A percentile compares a stretch with the other conserved stretches of the same genome.
Evolutionary conservation across 2,888 invertebrate genomes (phyloP).

Genomic region (Melipona beecheii): DNA sequence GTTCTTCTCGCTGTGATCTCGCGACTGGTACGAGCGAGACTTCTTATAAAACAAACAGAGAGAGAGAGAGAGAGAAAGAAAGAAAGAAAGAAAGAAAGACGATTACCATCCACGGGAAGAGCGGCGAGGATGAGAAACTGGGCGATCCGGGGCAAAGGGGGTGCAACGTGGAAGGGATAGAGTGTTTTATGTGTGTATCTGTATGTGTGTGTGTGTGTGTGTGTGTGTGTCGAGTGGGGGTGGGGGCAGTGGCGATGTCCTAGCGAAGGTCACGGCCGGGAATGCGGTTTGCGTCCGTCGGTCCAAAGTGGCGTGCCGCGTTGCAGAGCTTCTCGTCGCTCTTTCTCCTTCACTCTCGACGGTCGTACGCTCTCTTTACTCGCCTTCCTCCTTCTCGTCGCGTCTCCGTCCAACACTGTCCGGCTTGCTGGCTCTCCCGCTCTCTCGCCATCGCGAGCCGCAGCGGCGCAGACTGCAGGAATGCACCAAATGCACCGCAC

Average conservation of each 20-base stretch:
- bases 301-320: slow-evolving; percentile 80
- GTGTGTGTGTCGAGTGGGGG: slow-evolving; percentile 71
- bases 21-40: slow-evolving; percentile 22
- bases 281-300: slow-evolving; percentile 83
- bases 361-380: slow-evolving; percentile 36
- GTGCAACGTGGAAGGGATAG: slow-evolving; percentile 53
- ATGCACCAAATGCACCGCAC: slow-evolving; percentile 80
- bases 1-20: slow-evolving; percentile 4
- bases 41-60: slow-evolving; percentile 4
- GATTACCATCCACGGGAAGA: slow-evolving; percentile 56
- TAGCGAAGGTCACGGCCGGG: slow-evolving; percentile 84
- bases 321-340: slow-evolving; percentile 65
- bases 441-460: slow-evolving; percentile 34
- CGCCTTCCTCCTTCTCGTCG: slow-evolving; percentile 50
- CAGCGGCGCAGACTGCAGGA: slow-evolving; percentile 78
- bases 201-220: no score
- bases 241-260: slow-evolving; percentile 83
- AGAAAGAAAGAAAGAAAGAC: slow-evolving; percentile 59
- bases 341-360: slow-evolving; percentile 42
- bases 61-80: slow-evolving; percentile 9
- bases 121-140: slow-evolving; percentile 49
- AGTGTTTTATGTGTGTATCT: slow-evolving; percentile 64
- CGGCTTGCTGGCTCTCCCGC: slow-evolving; percentile 61
- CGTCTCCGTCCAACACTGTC: slow-evolving; percentile 38
- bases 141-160: slow-evolving; percentile 33